These are phyloP conservation scores for Ptilodon capucinus DNA, from an alignment of 2,888 invertebrate species.

Conservation along the genomic window DNA sequence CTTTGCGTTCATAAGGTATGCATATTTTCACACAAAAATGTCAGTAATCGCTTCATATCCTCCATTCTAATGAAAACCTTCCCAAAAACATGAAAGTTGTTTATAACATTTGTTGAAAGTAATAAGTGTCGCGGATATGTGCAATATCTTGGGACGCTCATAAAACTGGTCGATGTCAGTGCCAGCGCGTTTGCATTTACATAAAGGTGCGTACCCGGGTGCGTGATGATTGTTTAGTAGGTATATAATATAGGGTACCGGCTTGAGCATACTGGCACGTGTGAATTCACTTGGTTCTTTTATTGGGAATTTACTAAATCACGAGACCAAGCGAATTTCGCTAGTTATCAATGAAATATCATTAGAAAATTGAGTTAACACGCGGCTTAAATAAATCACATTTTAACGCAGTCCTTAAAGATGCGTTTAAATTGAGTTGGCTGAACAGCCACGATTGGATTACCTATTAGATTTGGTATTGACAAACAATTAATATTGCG, in stretches of 20 bases:
- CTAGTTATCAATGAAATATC: too few relatives aligned
- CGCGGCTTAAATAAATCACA: too few relatives aligned
- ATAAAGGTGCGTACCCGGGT: slow-evolving; percentile 34
- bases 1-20: not conserved
- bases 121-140: slow-evolving; percentile 8
- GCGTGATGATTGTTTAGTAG: slow-evolving; percentile 50
- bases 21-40: not conserved
- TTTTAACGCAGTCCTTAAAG: too few relatives aligned
- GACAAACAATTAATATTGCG: too few relatives aligned
- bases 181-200: slow-evolving; percentile 34
- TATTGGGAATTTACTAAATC: too few relatives aligned
- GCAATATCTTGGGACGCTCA: slow-evolving; percentile 16
- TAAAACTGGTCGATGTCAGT: slow-evolving; percentile 39
- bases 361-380: too few relatives aligned
- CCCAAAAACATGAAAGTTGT: not conserved
- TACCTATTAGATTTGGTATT: too few relatives aligned
- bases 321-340: too few relatives aligned
- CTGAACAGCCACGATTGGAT: too few relatives aligned
- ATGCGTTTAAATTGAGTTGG: too few relatives aligned
- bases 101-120: slow-evolving; percentile 1
- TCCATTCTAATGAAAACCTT: not conserved
- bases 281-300: too few relatives aligned
- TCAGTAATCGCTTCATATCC: not conserved
- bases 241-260: slow-evolving; percentile 3
- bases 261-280: too few relatives aligned